Evolutionary conservation across 2,797 vertebrate species (phyloP), one percentile per base, ranked within the genome.

Genomic region (Trachurus trachurus): DNA sequence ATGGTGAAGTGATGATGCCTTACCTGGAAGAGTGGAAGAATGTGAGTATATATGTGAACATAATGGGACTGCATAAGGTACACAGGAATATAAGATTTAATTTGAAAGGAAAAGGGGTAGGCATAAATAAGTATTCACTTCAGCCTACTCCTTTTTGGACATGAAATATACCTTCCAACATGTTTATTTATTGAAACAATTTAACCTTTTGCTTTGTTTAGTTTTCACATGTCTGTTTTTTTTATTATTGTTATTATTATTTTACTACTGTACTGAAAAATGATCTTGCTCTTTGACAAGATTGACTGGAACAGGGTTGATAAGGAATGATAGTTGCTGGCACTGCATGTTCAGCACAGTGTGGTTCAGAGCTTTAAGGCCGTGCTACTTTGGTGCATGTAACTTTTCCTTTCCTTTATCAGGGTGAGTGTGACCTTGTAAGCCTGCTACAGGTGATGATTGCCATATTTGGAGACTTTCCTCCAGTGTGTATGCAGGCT

Each of bases 361-460:
- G 13, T 15, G 16, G 1, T 57, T 59, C 29, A 45, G 0, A 21
- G 29, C 26, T 61, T 61, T 58, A 31, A 9, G 60, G 19, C 21
- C 9, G 17, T 17, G 31, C 21, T 1, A 4, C 1, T 10, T 5
- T 47, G n/a, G 1, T 47, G 11, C 64, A 52, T 47, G 45, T 17
- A 52, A 66, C 22, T 47, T 37, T 62, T 53, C 2, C 11, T 26
- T 45, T 83, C 6, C n/a, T 17, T 3, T 26, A 2, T 58, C 87
- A 98, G 97, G 95, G 95, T 1, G 92, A 96, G 69, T 97, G 96
- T 84, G 97, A 99, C 87, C 93, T 99, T 26, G 72, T 95, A 54
- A 96, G 96, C 39, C 93, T 99, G 66, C 95, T 99, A 74, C 97
- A 98, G 86, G 96, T 98, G 71, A 96, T 99, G 95, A 93, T 92